phyloP scores from a whole-genome alignment of 2,113 vertebrate genomes.

The Genyomyrus donnyi region DNA sequence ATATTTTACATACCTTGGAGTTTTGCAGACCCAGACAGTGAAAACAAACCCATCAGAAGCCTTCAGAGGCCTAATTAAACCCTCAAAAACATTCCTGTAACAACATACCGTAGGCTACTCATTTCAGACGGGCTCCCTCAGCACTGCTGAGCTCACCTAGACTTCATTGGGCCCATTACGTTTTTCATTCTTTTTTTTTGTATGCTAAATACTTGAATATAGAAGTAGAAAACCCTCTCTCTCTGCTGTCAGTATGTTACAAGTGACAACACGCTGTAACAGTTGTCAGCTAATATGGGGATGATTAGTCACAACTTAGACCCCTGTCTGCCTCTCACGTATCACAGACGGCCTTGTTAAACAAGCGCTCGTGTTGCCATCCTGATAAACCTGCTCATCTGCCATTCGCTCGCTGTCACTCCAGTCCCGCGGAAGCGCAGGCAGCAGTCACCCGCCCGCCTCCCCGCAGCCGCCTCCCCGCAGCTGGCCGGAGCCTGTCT shows the following conservation, averaged over 20 bases:
- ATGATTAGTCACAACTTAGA: neutral
- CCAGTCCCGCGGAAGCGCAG: neutral
- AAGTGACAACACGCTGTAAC: conserved; percentile 9
- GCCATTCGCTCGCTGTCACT: neutral
- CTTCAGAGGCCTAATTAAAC: conserved; percentile 51
- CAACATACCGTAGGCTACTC: conserved; percentile 43
- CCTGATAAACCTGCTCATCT: neutral
- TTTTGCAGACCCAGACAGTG: conserved; percentile 35
- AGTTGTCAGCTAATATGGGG: conserved; percentile 16
- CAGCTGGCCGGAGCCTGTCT: neutral
- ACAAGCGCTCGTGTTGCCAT: neutral
- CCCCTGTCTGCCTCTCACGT: neutral
- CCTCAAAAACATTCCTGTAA: conserved; percentile 31
- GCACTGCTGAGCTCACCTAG: neutral
- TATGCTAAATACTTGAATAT: conserved; percentile 5
- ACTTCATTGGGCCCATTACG: neutral
- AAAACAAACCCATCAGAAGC: conserved; percentile 24
- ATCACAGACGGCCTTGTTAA: neutral
- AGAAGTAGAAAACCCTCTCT: conserved; percentile 18
- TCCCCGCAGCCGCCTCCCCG: too few relatives aligned
- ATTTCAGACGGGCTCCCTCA: neutral
- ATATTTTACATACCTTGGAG: conserved; percentile 21
- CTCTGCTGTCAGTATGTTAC: neutral
- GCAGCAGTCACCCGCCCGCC: too few relatives aligned
- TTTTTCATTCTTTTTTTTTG: neutral